Percentiles rank a stretch among this genome's conserved stretches.
These are phyloP conservation scores for Drosophila multiciliata DNA, from an alignment of 2,888 invertebrate species.

Conservation along the genomic window DNA sequence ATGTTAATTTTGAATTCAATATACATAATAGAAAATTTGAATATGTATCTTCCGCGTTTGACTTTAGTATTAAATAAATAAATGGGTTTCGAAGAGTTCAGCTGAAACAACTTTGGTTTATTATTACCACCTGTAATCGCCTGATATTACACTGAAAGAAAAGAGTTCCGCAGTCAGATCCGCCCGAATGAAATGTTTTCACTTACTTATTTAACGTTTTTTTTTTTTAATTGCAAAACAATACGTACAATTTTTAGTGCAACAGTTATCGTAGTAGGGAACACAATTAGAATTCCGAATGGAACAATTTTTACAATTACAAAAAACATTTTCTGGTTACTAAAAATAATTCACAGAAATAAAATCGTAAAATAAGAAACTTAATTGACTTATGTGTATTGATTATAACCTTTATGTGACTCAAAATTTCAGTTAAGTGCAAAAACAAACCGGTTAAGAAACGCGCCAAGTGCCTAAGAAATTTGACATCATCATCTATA, in stretches of 20 bases:
- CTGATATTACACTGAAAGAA: background rate
- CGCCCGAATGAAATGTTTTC: background rate
- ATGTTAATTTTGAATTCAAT: background rate
- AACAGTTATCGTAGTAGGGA: background rate
- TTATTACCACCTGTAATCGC: too few species aligned
- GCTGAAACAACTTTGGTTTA: too few species aligned
- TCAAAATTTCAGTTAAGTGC: constrained; percentile 22
- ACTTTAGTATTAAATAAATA: background rate
- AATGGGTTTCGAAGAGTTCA: background rate
- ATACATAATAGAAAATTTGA: background rate
- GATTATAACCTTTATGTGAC: constrained; percentile 24
- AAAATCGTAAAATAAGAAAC: background rate
- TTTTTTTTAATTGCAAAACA: background rate
- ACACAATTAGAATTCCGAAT: background rate
- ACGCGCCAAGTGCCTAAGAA: constrained; percentile 35
- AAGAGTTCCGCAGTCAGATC: background rate
- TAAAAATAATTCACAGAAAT: background rate
- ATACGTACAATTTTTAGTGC: background rate
- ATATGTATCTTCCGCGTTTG: background rate
- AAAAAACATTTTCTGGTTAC: background rate
- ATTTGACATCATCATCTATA: constrained; percentile 52
- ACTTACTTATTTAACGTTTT: background rate
- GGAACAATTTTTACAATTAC: background rate
- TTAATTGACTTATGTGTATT: background rate
- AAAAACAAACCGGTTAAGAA: constrained; percentile 54